Percentiles rank a stretch among this genome's conserved stretches.
These are phyloP conservation scores for Dicrurus megarhynchus DNA, from an alignment of 2,113 vertebrate species.

Conservation along the genomic window DNA sequence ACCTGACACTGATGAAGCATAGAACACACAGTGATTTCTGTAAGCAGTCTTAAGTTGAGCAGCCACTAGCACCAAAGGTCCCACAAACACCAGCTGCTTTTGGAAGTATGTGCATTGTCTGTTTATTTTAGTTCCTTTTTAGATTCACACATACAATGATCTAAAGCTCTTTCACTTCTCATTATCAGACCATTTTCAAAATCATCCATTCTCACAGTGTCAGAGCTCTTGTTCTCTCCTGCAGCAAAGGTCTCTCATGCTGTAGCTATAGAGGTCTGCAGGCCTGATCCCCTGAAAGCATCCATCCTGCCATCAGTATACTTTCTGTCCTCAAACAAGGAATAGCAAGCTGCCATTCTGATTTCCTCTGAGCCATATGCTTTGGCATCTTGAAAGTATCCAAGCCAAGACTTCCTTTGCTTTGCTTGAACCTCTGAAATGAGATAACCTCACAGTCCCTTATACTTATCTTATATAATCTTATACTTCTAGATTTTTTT, in stretches of 20 bases:
- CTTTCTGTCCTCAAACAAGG: conserved; percentile 18
- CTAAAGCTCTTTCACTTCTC: not conserved
- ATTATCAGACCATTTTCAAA: not conserved
- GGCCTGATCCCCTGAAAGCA: not conserved
- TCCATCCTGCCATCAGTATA: not conserved
- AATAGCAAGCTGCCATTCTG: conserved; percentile 4
- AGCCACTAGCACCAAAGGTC: not conserved
- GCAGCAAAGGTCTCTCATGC: not conserved
- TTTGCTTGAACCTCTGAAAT: not conserved
- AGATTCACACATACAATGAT: not conserved
- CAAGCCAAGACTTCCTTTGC: conserved; percentile 13
- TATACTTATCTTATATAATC: too few species aligned
- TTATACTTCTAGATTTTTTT: not conserved
- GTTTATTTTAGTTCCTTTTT: not conserved
- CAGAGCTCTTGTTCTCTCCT: not conserved
- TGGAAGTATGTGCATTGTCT: not conserved
- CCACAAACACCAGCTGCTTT: not conserved
- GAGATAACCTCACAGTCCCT: not conserved
- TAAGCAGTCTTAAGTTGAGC: not conserved
- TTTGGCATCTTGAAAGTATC: not conserved
- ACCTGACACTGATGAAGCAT: not conserved
- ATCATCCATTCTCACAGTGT: not conserved
- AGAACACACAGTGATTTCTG: not conserved
- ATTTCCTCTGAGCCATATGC: conserved; percentile 27
- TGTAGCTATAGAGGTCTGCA: not conserved